Evolutionary conservation across 2,888 invertebrate species (phyloP).

Genomic region (Ceriagrion tenellum): DNA sequence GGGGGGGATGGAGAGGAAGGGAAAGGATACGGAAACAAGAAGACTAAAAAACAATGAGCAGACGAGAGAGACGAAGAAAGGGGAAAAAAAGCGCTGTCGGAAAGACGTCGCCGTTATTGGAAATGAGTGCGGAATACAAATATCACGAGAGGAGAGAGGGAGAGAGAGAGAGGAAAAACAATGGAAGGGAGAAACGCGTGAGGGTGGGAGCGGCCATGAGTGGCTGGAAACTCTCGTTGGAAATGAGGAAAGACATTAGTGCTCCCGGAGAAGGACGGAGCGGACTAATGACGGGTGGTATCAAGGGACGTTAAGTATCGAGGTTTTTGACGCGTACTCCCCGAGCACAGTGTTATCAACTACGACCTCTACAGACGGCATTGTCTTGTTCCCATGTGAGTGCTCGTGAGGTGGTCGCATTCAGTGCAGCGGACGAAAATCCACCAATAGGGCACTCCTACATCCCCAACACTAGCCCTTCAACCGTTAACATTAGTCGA

Average conservation of each 20-base stretch:
- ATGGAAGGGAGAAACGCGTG: background rate
- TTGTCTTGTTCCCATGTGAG: background rate
- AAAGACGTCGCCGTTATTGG: conserved; percentile 59
- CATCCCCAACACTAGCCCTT: too few relatives aligned
- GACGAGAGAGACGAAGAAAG: background rate
- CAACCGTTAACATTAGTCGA: too few relatives aligned
- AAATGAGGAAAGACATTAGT: conserved; percentile 21
- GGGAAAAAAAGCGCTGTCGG: conserved; percentile 11
- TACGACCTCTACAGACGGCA: background rate
- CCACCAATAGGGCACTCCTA: too few relatives aligned
- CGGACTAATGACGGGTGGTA: background rate
- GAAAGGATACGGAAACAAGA: background rate
- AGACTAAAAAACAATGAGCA: background rate
- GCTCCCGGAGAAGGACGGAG: background rate
- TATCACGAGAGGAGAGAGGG: background rate
- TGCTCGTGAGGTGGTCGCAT: too few relatives aligned
- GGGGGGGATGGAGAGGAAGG: background rate
- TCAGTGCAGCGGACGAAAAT: too few relatives aligned
- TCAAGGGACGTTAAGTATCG: background rate
- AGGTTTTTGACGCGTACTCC: background rate
- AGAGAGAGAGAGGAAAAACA: conserved; percentile 15
- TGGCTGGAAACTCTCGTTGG: background rate
- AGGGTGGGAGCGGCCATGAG: background rate
- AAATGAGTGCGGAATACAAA: conserved; percentile 62
- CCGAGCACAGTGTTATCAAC: background rate